Percentiles rank a stretch among this genome's conserved stretches.
phyloP scores from a whole-genome alignment of 2,797 vertebrate species.

The Cyclura pinguis region DNA sequence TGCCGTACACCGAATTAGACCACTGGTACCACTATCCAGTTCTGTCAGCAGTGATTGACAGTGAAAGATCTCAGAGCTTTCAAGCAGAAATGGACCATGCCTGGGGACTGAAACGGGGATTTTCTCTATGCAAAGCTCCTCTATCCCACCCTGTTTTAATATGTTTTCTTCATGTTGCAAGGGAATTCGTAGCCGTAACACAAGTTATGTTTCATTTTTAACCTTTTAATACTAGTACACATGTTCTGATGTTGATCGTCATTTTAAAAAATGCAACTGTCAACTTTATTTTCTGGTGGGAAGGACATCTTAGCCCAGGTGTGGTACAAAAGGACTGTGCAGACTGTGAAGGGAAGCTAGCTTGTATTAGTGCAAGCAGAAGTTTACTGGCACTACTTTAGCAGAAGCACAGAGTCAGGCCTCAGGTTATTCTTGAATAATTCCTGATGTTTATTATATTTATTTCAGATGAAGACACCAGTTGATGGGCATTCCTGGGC shows the following conservation, averaged over 20 bases:
- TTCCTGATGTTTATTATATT: not conserved
- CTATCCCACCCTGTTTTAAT: not conserved
- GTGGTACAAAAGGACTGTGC: not conserved
- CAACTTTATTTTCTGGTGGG: not conserved
- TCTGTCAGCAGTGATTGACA: too few relatives aligned
- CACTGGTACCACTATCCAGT: too few relatives aligned
- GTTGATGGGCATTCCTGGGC: slow-evolving; percentile 98
- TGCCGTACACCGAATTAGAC: too few relatives aligned
- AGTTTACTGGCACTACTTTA: not conserved
- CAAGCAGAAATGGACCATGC: too few relatives aligned
- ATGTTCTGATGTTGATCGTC: not conserved
- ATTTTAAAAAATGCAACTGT: not conserved
- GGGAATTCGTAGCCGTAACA: not conserved
- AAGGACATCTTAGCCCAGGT: not conserved
- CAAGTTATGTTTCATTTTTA: not conserved
- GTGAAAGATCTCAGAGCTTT: too few relatives aligned
- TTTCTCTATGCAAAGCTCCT: too few relatives aligned
- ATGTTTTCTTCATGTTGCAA: not conserved
- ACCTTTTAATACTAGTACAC: not conserved
- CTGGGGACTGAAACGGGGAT: too few relatives aligned
- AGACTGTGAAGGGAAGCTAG: too few relatives aligned
- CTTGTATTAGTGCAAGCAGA: not conserved
- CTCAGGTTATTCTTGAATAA: not conserved
- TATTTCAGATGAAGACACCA: slow-evolving; percentile 89
- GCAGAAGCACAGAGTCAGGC: too few relatives aligned